Evolutionary conservation across 2,888 invertebrate genomes (phyloP).

Genomic region (Piscicola geometra): DNA sequence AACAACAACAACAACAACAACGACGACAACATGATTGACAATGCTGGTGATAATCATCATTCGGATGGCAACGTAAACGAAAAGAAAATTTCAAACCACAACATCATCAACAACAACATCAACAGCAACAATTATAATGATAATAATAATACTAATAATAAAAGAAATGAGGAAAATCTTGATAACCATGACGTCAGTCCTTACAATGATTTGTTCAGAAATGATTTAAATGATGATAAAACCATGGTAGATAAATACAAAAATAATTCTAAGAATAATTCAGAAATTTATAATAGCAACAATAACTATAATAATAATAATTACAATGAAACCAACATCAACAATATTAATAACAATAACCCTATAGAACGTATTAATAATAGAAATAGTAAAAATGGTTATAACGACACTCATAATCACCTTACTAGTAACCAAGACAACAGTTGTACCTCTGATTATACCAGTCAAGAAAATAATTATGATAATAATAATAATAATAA

Average conservation of each 20-base stretch:
- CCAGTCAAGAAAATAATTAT: neutral
- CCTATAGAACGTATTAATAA: neutral
- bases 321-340: neutral
- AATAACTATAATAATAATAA: slow-evolving; percentile 9
- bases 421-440: neutral
- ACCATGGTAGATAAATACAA: neutral
- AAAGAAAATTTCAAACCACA: neutral
- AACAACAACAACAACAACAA: slow-evolving; percentile 14
- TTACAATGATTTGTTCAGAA: too few relatives aligned
- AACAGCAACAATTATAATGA: neutral
- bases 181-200: too few relatives aligned
- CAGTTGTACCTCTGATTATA: neutral
- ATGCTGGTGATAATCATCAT: too few relatives aligned
- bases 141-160: too few relatives aligned
- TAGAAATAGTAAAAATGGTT: neutral
- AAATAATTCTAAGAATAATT: neutral
- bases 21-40: neutral
- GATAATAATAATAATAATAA: neutral
- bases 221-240: too few relatives aligned
- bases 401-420: neutral
- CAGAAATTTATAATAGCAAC: neutral
- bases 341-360: neutral
- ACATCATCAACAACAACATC: slow-evolving; percentile 1
- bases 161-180: too few relatives aligned
- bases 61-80: neutral